Conservation (phyloP, 2,888 invertebrate species). For the Trisateles emortualis region DNA sequence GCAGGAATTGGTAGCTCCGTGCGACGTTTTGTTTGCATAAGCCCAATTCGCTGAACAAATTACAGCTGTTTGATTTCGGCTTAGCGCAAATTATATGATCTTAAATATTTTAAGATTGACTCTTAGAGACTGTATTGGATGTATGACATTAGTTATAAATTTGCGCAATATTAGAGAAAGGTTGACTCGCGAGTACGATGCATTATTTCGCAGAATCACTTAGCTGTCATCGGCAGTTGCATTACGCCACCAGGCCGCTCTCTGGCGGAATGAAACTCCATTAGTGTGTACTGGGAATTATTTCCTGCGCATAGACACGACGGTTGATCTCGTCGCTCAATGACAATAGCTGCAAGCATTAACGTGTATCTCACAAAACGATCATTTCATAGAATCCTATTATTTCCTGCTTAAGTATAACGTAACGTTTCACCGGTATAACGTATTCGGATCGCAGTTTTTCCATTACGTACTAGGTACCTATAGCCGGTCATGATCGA, state of each 20-base stretch:
- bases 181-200: constrained; percentile 62
- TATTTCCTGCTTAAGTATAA: constrained; percentile 32
- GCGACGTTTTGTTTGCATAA: constrained; percentile 77
- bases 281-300: constrained; percentile 68
- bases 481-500: neutral
- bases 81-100: constrained; percentile 53
- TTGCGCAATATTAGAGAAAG: constrained; percentile 44
- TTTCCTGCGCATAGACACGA: constrained; percentile 62
- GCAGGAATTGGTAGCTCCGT: constrained; percentile 65
- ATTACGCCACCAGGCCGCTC: constrained; percentile 57
- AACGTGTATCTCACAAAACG: constrained; percentile 32
- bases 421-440: constrained; percentile 12
- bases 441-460: constrained; percentile 11
- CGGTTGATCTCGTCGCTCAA: constrained; percentile 53
- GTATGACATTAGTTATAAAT: constrained; percentile 23
- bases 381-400: constrained; percentile 37
- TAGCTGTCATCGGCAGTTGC: constrained; percentile 69
- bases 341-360: constrained; percentile 33
- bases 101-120: constrained; percentile 58
- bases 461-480: constrained; percentile 20
- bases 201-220: constrained; percentile 69
- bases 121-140: constrained; percentile 24
- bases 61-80: constrained; percentile 66
- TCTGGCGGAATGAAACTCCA: constrained; percentile 64
- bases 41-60: constrained; percentile 70